A percentile compares a stretch with the other conserved stretches of the same genome.
These are phyloP conservation scores for Tridacna crocea DNA, from an alignment of 2,888 invertebrate genomes.

Conservation along the genomic window DNA sequence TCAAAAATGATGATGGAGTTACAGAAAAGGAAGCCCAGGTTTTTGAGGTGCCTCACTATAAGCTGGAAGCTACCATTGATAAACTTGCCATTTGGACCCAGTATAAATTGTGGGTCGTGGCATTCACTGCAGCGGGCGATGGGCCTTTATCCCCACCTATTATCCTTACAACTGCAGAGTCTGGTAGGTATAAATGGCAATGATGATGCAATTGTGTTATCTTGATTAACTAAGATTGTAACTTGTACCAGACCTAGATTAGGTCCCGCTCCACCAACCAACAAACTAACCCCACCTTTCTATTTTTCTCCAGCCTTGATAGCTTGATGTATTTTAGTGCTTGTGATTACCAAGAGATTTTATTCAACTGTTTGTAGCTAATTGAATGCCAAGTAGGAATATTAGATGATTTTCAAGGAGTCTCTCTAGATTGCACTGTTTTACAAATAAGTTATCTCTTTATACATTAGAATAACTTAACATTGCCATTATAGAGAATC, in stretches of 20 bases:
- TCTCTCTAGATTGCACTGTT: neutral
- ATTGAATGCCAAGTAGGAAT: neutral
- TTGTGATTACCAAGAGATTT: neutral
- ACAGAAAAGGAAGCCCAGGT: conserved; percentile 87
- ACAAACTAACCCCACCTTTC: conserved; percentile 13
- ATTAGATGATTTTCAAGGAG: neutral
- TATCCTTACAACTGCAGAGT: conserved; percentile 97
- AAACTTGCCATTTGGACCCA: conserved; percentile 97
- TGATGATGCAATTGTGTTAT: conserved; percentile 34
- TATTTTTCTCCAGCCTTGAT: conserved; percentile 1
- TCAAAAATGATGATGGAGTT: conserved; percentile 84
- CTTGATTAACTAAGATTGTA: neutral
- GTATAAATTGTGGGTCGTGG: conserved; percentile 98
- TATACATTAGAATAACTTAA: too few relatives aligned
- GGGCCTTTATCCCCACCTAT: conserved; percentile 96
- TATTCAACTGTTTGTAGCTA: neutral
- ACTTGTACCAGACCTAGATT: conserved; percentile 12
- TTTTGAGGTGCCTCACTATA: conserved; percentile 77
- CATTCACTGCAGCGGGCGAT: conserved; percentile 98
- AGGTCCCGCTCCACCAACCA: conserved; percentile 8
- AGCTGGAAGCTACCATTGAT: conserved; percentile 89
- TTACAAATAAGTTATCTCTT: neutral
- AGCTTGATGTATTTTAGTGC: neutral
- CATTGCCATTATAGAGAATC: too few relatives aligned
- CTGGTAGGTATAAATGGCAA: conserved; percentile 91